Evolutionary conservation across 92 coral and sea anemone species (phyloP), one percentile per base, ranked within the genome.

Genomic region (Paragorgia papillata): DNA sequence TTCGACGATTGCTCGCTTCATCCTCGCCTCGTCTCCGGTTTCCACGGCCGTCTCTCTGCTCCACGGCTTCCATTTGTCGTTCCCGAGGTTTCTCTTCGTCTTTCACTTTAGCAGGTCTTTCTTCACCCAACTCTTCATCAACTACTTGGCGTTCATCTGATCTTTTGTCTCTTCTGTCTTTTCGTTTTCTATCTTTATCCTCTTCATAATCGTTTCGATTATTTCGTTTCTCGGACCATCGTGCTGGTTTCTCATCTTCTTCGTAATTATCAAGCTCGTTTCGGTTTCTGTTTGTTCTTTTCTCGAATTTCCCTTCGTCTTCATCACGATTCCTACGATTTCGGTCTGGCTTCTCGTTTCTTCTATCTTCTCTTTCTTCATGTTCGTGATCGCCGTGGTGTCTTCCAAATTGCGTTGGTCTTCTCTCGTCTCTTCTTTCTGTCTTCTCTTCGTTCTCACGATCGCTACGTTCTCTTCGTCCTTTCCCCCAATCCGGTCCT

Each of bases 401-500:
- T 73, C 15, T 30, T 22, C 58, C 66, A 13, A 7, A 18, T 34
- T 13, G 48, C 30, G 29, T 62, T 31, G 58, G 21, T 44, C 43
- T 33, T 48, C 74, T 31, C 76, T 49, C 34, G 27, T 71, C 29
- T 9, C 12, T 69, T 34, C 33, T 55, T 44, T 54, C 71, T 71
- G 34, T 69, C 74, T 6, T 73, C 68, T 43, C 71, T 54, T 28
- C 68, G 61, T 32, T 56, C 61, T 27, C 75, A 46, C 51, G 43
- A 32, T 39, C 68, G 27, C 30, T 3, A 35, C 21, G 19, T 82
- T 62, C 25, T 75, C 86, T 54, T 61, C 60, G n/a, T 30, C 69
- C 65, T 61, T 79, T 73, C 74, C 68, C 35, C 59, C 25, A 35
- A 41, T 40, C 49, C 58, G 67, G 57, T 58, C 55, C 33, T 70